Evolutionary conservation across 2,797 vertebrate species (phyloP).

Genomic region (Poeciliopsis presidionis): DNA sequence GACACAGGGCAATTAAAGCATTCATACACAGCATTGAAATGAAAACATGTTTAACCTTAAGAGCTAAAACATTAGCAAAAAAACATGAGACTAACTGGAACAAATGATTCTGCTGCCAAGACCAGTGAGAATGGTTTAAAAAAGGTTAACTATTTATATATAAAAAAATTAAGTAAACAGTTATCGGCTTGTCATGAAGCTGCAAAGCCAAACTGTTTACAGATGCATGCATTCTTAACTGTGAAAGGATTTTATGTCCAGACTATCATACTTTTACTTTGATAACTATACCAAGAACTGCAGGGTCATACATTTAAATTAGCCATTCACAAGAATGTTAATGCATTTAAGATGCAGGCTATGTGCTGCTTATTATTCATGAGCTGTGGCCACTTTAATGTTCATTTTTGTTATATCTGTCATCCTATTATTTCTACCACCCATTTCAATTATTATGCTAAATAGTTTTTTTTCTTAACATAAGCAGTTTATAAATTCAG

Average conservation of each 20-base stretch:
- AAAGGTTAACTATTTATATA: not conserved
- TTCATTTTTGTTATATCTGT: not conserved
- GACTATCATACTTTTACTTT: constrained; percentile 5
- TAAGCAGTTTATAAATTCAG: not conserved
- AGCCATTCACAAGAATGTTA: not conserved
- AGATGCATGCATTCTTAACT: constrained; percentile 24
- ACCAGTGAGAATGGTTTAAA: constrained; percentile 1
- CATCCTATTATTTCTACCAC: not conserved
- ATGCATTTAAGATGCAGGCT: not conserved
- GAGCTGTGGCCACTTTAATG: not conserved
- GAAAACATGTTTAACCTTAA: not conserved
- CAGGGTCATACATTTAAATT: not conserved
- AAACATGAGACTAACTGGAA: constrained; percentile 10
- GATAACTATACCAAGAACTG: constrained; percentile 5
- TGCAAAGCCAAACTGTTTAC: constrained; percentile 12
- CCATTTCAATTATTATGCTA: constrained; percentile 3
- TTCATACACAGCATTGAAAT: not conserved
- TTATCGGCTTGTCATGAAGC: not conserved
- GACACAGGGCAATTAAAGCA: not conserved
- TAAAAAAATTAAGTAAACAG: constrained; percentile 12
- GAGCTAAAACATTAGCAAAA: constrained; percentile 1
- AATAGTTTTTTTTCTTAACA: not conserved
- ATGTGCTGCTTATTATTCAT: constrained; percentile 17
- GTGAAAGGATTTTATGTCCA: constrained; percentile 24
- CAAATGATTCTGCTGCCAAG: not conserved